phyloP scores from a whole-genome alignment of 2,113 vertebrate species.

The Clarias magur region DNA sequence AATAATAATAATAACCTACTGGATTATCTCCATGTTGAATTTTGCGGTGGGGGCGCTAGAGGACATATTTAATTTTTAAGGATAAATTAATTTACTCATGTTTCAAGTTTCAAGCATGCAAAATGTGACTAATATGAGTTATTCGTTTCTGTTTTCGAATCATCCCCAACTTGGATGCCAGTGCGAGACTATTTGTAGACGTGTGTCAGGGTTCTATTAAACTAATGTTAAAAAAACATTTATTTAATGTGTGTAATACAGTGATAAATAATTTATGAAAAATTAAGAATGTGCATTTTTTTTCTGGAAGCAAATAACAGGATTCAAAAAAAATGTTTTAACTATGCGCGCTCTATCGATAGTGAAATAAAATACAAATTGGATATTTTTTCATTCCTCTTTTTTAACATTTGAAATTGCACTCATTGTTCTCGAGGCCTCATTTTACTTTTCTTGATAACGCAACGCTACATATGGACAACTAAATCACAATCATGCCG shows the following conservation, averaged over 20 bases:
- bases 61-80: conserved; percentile 8
- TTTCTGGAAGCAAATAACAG: background rate
- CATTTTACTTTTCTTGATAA: conserved; percentile 6
- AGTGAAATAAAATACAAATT: background rate
- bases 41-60: conserved; percentile 39
- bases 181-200: background rate
- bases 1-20: background rate
- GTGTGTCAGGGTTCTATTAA: background rate
- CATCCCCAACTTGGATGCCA: background rate
- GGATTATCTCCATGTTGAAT: background rate
- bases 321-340: background rate
- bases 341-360: background rate
- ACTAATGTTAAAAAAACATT: background rate
- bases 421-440: background rate
- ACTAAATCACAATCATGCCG: conserved; percentile 29
- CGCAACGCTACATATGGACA: conserved; percentile 26
- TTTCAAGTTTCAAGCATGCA: conserved; percentile 7
- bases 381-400: background rate
- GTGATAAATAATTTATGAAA: background rate
- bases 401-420: background rate
- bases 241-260: background rate
- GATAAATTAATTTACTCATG: background rate
- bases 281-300: background rate
- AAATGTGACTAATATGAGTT: background rate
- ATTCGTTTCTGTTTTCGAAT: conserved; percentile 8